phyloP scores from a whole-genome alignment of 2,888 invertebrate species.

The Fabriciana adippe region DNA sequence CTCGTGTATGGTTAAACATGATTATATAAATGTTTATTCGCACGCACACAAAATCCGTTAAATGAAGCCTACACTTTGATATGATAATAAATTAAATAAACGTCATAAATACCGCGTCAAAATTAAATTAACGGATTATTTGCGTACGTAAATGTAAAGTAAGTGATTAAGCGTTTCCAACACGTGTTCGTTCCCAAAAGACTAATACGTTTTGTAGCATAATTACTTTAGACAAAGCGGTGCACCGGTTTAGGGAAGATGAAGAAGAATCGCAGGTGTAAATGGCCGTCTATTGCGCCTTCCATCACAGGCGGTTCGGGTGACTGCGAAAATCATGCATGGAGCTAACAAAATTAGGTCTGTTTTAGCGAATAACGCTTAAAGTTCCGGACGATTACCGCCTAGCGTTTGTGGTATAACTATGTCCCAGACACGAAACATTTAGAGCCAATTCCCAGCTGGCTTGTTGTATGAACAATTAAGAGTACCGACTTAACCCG shows the following conservation, averaged over 20 bases:
- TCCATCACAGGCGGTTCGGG: conserved; percentile 59
- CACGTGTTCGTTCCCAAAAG: conserved; percentile 78
- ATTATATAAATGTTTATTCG: conserved; percentile 71
- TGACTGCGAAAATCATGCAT: conserved; percentile 40
- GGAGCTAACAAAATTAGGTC: conserved; percentile 53
- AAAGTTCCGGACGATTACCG: conserved; percentile 55
- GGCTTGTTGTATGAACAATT: conserved; percentile 81
- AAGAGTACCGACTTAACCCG: conserved; percentile 71
- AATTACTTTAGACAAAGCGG: conserved; percentile 78
- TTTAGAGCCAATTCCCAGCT: conserved; percentile 77
- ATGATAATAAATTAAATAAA: conserved; percentile 79
- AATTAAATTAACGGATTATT: conserved; percentile 80
- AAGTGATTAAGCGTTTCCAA: conserved; percentile 79
- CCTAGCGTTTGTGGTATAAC: conserved; percentile 68
- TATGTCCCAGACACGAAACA: conserved; percentile 71
- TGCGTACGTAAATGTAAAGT: conserved; percentile 78
- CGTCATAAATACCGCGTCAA: conserved; percentile 74
- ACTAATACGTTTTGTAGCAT: conserved; percentile 79
- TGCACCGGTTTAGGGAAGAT: conserved; percentile 77
- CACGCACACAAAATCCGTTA: conserved; percentile 69
- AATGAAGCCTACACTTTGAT: conserved; percentile 75
- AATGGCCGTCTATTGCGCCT: conserved; percentile 75
- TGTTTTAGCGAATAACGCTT: conserved; percentile 56
- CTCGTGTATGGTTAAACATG: conserved; percentile 63
- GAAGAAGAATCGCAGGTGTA: conserved; percentile 81